phyloP scores from a whole-genome alignment of 2,888 invertebrate genomes.

The Mesoligia furuncula region DNA sequence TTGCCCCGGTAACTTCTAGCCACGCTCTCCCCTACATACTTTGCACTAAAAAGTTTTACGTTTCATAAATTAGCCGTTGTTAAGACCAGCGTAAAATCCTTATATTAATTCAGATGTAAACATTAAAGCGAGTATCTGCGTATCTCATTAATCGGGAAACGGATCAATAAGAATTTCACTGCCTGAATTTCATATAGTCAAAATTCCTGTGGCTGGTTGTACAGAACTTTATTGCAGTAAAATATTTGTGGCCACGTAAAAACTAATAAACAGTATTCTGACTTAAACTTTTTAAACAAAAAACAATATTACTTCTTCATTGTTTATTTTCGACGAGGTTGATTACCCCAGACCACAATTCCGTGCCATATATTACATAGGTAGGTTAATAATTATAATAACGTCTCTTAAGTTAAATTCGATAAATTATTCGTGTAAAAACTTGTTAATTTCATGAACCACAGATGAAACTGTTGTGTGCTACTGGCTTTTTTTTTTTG shows the following conservation, averaged over 20 bases:
- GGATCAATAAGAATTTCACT: not conserved
- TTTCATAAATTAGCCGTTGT: constrained; percentile 3
- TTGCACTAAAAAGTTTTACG: not conserved
- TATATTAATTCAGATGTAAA: not conserved
- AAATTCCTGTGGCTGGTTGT: not conserved
- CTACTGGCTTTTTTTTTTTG: too few relatives aligned
- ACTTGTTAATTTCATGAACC: too few relatives aligned
- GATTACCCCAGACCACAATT: not conserved
- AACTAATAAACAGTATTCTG: not conserved
- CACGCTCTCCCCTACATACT: not conserved
- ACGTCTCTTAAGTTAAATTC: not conserved
- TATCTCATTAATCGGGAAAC: not conserved
- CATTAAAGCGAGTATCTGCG: not conserved
- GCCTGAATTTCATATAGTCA: not conserved
- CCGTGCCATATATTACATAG: not conserved
- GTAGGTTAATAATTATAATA: not conserved
- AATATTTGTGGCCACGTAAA: not conserved
- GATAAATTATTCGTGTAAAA: not conserved
- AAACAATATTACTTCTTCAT: not conserved
- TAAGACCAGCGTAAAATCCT: not conserved
- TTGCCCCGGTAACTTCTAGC: too few relatives aligned
- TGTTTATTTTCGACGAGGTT: not conserved
- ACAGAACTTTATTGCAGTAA: not conserved
- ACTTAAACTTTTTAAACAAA: too few relatives aligned
- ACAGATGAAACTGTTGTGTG: not conserved